Evolutionary conservation across 2,797 vertebrate species (phyloP), one percentile per base, ranked within the genome.

Genomic region (Gymnoscopelus braueri): DNA sequence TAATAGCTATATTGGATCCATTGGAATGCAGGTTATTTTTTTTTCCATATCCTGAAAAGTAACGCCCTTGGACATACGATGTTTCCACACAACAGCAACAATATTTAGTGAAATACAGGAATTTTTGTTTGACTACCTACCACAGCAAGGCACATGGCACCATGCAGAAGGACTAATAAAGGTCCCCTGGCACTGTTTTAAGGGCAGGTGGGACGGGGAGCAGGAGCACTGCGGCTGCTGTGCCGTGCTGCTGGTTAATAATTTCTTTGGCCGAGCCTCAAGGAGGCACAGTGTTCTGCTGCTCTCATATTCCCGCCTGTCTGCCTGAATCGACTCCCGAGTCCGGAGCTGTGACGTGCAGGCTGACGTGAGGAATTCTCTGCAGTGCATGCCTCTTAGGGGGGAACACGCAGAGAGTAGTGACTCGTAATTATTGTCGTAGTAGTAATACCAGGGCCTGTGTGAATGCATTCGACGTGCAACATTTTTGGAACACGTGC

Each of bases 191-290:
- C 51, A 32, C n/a, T 13, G 3, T 55, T 44, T n/a, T 51, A 32
- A 60, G 55, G 29, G 66, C 85, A 87, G 80, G 75, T 85, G 80
- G 76, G 77, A n/a, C 19, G 9, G 58, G n/a, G 55, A 64, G 60
- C 39, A 8, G n/a, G 55, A 64, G 60, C 39, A 8, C 39, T 29
- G 73, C 14, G 75, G 80, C 71, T 23, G 60, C 57, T 53, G 12
- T 9, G 23, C 10, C 10, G 39, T 10, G 39, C 39, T 44, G 5
- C 57, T 61, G 23, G 77, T 76, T 82, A 58, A 78, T 66, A 19
- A 66, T 54, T 53, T 71, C 32, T 78, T 75, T 86, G 73, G 77
- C 77, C 60, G 69, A 65, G 53, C 65, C 72, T 86, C 80, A 81
- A 57, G 71, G 59, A 74, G 57, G 55, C 75, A 66, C 67, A 74